Percentiles rank a stretch among this genome's conserved stretches.
phyloP scores from a whole-genome alignment of 2,888 invertebrate genomes.

The Zhengitettix transpicula region DNA sequence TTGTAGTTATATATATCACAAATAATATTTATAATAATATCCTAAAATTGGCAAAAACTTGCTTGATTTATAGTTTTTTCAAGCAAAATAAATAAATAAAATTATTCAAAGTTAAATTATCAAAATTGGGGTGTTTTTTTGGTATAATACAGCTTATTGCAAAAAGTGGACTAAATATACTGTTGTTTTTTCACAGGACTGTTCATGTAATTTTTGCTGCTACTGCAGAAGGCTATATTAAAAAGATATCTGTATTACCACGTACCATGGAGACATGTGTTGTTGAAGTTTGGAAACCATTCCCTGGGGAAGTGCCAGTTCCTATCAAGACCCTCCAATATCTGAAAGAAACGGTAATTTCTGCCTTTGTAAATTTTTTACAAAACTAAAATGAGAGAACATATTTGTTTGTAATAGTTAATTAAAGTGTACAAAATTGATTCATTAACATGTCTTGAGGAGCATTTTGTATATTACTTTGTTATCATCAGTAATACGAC shows the following conservation, averaged over 20 bases:
- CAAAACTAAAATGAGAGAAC: background rate
- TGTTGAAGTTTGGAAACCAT: constrained; percentile 67
- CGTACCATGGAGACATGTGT: constrained; percentile 56
- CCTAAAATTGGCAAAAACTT: background rate
- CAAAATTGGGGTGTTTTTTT: background rate
- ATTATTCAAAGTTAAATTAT: too few species aligned
- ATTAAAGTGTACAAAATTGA: too few species aligned
- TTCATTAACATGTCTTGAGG: too few species aligned
- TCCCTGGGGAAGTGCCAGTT: constrained; percentile 33
- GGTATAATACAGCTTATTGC: background rate
- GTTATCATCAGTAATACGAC: too few species aligned
- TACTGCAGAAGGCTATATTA: constrained; percentile 53
- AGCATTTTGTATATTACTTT: too few species aligned
- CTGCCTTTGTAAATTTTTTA: constrained; percentile 13
- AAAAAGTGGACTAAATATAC: background rate
- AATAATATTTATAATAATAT: background rate
- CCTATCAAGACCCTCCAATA: constrained; percentile 56
- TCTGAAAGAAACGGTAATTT: constrained; percentile 55
- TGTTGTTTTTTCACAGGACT: constrained; percentile 17
- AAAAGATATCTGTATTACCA: constrained; percentile 65
- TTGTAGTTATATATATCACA: background rate
- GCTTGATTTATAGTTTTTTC: background rate
- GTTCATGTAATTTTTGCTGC: constrained; percentile 70
- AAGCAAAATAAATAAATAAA: too few species aligned
- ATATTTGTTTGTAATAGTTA: too few species aligned